phyloP scores from a whole-genome alignment of 1,140 invertebrate species.

The Diprion similis region DNA sequence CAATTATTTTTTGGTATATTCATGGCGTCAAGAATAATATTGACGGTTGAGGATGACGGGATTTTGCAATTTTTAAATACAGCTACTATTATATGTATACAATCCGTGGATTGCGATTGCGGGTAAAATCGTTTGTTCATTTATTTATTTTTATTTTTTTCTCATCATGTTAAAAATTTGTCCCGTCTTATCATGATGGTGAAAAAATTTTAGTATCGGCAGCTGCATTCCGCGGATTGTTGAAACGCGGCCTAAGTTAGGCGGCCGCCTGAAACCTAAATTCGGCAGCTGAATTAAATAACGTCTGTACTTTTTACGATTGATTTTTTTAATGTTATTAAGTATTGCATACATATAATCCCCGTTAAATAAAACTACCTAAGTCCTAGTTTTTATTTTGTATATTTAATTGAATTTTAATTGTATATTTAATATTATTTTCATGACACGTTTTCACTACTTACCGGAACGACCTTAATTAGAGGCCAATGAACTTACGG shows the following conservation, averaged over 20 bases:
- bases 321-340: background rate
- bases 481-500: background rate
- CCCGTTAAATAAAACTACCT: background rate
- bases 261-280: background rate
- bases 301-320: background rate
- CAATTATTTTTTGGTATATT: background rate
- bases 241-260: background rate
- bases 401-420: background rate
- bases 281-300: background rate
- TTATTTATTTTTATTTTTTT: background rate
- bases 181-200: background rate
- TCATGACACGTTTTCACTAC: background rate
- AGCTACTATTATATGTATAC: background rate
- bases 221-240: background rate
- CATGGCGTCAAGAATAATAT: background rate
- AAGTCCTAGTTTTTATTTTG: constrained; percentile 2
- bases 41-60: background rate
- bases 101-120: background rate
- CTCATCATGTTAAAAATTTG: background rate
- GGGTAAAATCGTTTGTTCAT: background rate
- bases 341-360: background rate
- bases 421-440: background rate
- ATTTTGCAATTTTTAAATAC: constrained; percentile 12
- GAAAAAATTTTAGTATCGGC: no score
- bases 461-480: background rate